A percentile compares a stretch with the other conserved stretches of the same genome.
These are phyloP conservation scores for Ranitomeya variabilis DNA, from an alignment of 2,113 vertebrate genomes.

Conservation along the genomic window DNA sequence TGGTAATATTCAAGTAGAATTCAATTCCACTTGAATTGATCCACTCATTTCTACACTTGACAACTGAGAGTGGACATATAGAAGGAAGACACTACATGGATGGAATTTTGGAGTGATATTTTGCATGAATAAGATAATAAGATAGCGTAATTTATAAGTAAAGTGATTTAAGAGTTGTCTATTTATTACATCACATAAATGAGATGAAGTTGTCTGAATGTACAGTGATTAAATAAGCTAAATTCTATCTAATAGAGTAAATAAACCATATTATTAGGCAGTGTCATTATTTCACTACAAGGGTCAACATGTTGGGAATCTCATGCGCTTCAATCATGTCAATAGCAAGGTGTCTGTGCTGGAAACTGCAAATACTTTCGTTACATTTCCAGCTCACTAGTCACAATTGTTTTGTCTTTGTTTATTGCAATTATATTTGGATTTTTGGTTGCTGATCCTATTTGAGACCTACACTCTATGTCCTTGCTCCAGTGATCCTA, in stretches of 20 bases:
- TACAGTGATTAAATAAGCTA: no score
- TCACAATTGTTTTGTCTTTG: neutral
- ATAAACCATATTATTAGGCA: neutral
- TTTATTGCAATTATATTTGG: constrained; percentile 32
- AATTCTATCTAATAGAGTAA: neutral
- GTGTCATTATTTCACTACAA: neutral
- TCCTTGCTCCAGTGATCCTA: neutral
- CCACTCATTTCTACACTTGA: no score
- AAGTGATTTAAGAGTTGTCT: no score
- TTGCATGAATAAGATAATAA: no score
- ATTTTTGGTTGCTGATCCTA: constrained; percentile 29
- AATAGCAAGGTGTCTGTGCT: neutral
- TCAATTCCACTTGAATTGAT: no score
- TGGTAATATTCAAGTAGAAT: no score
- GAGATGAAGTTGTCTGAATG: no score
- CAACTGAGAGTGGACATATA: no score
- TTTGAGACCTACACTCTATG: neutral
- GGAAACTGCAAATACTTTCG: neutral
- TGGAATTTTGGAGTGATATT: no score
- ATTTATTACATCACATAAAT: no score
- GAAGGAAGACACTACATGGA: no score
- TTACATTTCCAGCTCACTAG: neutral
- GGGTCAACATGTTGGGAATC: neutral
- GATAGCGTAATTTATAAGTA: no score
- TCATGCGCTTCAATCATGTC: neutral